Conservation (phyloP, 2,797 vertebrate species). For the Platalea minor region DNA sequence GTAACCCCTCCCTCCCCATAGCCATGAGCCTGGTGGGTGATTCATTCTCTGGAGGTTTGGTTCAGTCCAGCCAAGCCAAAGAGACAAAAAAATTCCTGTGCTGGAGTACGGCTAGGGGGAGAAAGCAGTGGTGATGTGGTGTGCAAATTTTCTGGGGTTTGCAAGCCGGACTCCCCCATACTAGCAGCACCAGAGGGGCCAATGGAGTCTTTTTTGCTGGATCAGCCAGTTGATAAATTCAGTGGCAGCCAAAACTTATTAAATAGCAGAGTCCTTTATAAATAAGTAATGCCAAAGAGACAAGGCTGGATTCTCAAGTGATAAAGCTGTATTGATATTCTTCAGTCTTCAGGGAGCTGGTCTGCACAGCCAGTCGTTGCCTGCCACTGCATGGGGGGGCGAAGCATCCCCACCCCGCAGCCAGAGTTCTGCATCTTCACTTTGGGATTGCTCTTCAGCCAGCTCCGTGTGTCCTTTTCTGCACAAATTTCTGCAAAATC, state of each 20-base stretch:
- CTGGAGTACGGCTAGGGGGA: not conserved
- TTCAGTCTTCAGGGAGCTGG: not conserved
- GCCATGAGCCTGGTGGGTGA: not conserved
- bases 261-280: not conserved
- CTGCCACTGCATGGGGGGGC: fast-evolving
- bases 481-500: not conserved
- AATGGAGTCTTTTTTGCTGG: not conserved
- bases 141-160: not conserved
- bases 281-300: not conserved
- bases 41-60: not conserved
- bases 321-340: not conserved
- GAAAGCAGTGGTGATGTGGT: not conserved
- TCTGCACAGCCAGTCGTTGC: not conserved
- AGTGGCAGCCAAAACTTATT: not conserved
- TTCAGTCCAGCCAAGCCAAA: not conserved
- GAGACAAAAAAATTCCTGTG: not conserved
- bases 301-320: not conserved
- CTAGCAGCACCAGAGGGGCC: not conserved
- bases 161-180: not conserved
- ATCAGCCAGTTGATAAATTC: not conserved
- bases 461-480: not conserved
- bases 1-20: not conserved
- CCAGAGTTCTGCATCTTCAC: not conserved
- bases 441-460: not conserved
- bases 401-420: not conserved